These are phyloP conservation scores for Diaprepes abbreviatus DNA, from an alignment of 2,888 invertebrate genomes.

Conservation along the genomic window DNA sequence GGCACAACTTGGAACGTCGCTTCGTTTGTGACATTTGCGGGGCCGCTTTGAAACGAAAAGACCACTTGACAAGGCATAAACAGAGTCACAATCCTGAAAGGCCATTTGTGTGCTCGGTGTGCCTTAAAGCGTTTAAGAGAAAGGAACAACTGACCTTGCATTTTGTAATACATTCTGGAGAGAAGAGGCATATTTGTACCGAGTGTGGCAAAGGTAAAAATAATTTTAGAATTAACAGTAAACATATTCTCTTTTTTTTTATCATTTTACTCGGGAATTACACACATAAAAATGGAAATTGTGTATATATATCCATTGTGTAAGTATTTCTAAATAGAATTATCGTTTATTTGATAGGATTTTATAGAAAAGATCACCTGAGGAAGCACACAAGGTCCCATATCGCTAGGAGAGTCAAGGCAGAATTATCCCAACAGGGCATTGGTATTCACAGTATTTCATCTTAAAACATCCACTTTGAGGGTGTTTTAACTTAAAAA, in stretches of 20 bases:
- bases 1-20: constrained; percentile 86
- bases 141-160: constrained; percentile 91
- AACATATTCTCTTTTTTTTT: too few species aligned
- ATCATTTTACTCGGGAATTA: too few species aligned
- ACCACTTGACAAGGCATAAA: constrained; percentile 88
- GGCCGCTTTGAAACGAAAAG: constrained; percentile 88
- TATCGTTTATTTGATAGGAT: constrained; percentile 65
- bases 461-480: constrained; percentile 5
- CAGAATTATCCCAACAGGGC: constrained; percentile 82
- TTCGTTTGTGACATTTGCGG: constrained; percentile 93
- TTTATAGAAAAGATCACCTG: constrained; percentile 90
- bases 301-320: too few species aligned
- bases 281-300: too few species aligned
- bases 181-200: constrained; percentile 88
- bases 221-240: too few species aligned
- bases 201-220: constrained; percentile 84
- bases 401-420: constrained; percentile 87
- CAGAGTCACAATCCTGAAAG: constrained; percentile 91
- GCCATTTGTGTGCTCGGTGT: constrained; percentile 86
- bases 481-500: too few species aligned
- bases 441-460: constrained; percentile 40
- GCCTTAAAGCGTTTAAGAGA: constrained; percentile 89
- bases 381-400: constrained; percentile 89
- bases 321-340: background rate
- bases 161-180: constrained; percentile 91